Base-by-base conservation (phyloP, 2,888 invertebrate species). In the Tetheella fluctuosa region DNA sequence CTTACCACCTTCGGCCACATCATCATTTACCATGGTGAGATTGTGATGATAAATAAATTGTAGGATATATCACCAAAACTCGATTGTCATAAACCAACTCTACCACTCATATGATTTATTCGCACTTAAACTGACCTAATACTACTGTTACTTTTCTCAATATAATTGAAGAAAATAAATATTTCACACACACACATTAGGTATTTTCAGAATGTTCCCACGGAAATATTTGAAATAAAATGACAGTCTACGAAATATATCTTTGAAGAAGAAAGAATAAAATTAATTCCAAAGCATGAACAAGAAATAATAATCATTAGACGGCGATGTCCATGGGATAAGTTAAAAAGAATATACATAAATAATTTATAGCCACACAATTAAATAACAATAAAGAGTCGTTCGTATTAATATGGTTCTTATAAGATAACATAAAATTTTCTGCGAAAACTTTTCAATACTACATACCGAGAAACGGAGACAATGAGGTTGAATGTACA, bases 401-500 rank as follows among this genome's bases (percentile, higher is more conserved):
- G 48, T 48, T 48, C 10, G 10, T 48, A 48, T 17, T 48, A 48
- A 48, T 48, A 48, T 48, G 48, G 48, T 48, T 48, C 20, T 48
- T 48, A 48, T 48, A n/a, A 48, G 6, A 48, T 48, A 20, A 48
- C 20, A 48, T 48, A 20, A 48, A 48, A 20, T 20, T 17, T 20
- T 20, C 48, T 20, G 48, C 20, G 48, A 48, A 48, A 48, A 48
- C 48, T 20, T 20, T 48, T 48, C 48, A 48, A 20, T 42, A 39
- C 37, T 42, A 42, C 42, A 15, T 42, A 48, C 48, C 48, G 48
- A 20, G 48, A 48, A 48, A 20, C n/a, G 20, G 20, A 48, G 20
- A 48, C 48, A 48, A 48, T 48, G 20, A 20, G 48, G 20, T 48
- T 48, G 48, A 20, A 17, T 48, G 48, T 42, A 42, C 42, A 42